Percentiles rank a stretch among this genome's conserved stretches.
These are phyloP conservation scores for Hippasteria phrygiana DNA, from an alignment of 53 echinoderm and acorn worm species.

Conservation along the genomic window DNA sequence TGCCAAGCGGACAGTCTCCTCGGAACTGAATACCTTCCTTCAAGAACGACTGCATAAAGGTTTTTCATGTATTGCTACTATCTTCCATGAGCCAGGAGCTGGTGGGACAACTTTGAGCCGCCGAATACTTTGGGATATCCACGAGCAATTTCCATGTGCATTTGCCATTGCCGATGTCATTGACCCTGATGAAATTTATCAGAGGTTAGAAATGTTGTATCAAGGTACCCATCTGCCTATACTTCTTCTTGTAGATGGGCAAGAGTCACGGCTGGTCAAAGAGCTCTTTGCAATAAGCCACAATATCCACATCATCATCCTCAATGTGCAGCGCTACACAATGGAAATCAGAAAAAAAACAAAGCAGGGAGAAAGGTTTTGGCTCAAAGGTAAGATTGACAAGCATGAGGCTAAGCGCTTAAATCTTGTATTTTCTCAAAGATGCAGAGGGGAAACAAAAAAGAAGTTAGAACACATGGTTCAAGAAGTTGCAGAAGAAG, in stretches of 20 bases:
- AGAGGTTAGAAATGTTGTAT: constrained; percentile 49
- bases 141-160: constrained; percentile 38
- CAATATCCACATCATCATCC: constrained; percentile 33
- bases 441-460: background rate
- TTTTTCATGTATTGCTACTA: constrained; percentile 1
- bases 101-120: constrained; percentile 66
- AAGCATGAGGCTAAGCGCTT: constrained; percentile 50
- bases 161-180: constrained; percentile 5
- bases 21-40: background rate
- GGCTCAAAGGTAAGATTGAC: constrained; percentile 46
- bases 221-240: constrained; percentile 32
- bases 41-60: background rate
- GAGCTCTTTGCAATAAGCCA: constrained; percentile 29
- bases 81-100: constrained; percentile 65
- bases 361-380: constrained; percentile 1
- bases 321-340: constrained; percentile 46
- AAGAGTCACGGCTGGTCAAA: constrained; percentile 41
- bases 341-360: constrained; percentile 14
- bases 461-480: constrained; percentile 10
- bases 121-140: constrained; percentile 64
- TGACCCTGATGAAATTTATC: background rate
- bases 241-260: constrained; percentile 60
- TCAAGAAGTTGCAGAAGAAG: background rate
- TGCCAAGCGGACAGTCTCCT: background rate
- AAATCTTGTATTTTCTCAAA: background rate